Conservation (phyloP, 2,888 invertebrate species). For the Sialis fuliginosa region DNA sequence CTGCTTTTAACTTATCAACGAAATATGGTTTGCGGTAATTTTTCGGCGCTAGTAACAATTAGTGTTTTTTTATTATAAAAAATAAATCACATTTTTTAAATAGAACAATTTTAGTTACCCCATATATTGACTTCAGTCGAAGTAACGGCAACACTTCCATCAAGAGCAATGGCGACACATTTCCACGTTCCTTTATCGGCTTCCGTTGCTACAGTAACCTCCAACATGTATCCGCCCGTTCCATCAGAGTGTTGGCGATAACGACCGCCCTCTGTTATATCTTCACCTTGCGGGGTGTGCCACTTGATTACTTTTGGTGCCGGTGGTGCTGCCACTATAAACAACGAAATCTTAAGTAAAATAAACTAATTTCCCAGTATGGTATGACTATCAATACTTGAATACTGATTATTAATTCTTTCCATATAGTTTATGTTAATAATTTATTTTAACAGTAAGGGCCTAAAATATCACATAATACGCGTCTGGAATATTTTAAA, state of each 20-base stretch:
- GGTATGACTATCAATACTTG: no score
- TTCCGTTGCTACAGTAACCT: conserved; percentile 57
- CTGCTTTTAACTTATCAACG: conserved; percentile 76
- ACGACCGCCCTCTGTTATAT: conserved; percentile 28
- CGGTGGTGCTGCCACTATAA: conserved; percentile 58
- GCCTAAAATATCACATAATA: no score
- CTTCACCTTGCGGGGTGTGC: conserved; percentile 69
- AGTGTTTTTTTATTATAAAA: neutral
- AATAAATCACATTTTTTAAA: conserved; percentile 3
- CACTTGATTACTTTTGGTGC: conserved; percentile 71
- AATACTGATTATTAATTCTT: no score
- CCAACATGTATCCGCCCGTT: conserved; percentile 61
- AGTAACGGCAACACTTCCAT: conserved; percentile 58
- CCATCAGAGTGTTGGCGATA: conserved; percentile 68
- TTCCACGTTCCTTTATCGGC: conserved; percentile 82
- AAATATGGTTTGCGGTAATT: conserved; percentile 79
- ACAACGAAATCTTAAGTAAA: conserved; percentile 1
- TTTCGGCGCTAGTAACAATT: conserved; percentile 49
- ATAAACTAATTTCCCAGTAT: neutral
- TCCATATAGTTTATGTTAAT: no score
- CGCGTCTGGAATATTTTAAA: no score
- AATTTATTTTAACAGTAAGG: no score
- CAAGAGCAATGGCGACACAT: conserved; percentile 63
- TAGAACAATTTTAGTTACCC: conserved; percentile 32
- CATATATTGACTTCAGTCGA: conserved; percentile 59